Evolutionary conservation across 37 sponge, comb jelly and placozoan species (phyloP), one percentile per base, ranked within the genome.

Genomic region (Ephydatia muelleri): DNA sequence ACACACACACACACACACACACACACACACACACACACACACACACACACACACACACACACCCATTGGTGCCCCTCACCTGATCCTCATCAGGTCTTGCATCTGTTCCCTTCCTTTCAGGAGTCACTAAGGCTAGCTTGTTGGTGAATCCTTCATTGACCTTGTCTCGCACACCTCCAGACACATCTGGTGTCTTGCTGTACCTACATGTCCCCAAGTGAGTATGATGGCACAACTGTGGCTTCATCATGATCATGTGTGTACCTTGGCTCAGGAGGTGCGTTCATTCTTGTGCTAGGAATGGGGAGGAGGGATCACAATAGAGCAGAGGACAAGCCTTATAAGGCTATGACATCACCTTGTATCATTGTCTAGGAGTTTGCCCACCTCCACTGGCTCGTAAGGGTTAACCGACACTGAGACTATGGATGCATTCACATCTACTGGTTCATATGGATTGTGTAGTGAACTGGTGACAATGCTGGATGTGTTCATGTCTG

Each of bases 321-420:
- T 57, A 57, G 3, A 13, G 19, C 19, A 57, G 16, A 19, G 57
- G 19, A 57, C 47, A 43, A 4, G 9, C 0, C 19, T 1, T 57
- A 21, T 57, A 57, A 19, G 19, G 19, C 9, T 21, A 57, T 57
- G 57, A 14, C 57, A 5, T 57, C 57, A 57, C 57, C 57, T 57
- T 57, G 16, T 14, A 14, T 57, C 57, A 13, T 57, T 14, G 19
- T 57, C 57, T 57, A 1, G 57, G 57, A 11, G 1, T 57, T 57
- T 57, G 14, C 57, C 57, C 57, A 57, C 57, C 57, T 57, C 57
- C 19, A 57, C 57, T 13, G 57, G 57, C 57, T 57, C 57, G 16
- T 57, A 57, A 57, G 57, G 57, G 57, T 57, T 57, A 57, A 57
- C n/a, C n/a, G n/a, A n/a, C n/a, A n/a, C n/a, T n/a, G n/a, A n/a